Evolutionary conservation across 1,140 invertebrate genomes (phyloP).

Genomic region (Aporrectodea caliginosa): DNA sequence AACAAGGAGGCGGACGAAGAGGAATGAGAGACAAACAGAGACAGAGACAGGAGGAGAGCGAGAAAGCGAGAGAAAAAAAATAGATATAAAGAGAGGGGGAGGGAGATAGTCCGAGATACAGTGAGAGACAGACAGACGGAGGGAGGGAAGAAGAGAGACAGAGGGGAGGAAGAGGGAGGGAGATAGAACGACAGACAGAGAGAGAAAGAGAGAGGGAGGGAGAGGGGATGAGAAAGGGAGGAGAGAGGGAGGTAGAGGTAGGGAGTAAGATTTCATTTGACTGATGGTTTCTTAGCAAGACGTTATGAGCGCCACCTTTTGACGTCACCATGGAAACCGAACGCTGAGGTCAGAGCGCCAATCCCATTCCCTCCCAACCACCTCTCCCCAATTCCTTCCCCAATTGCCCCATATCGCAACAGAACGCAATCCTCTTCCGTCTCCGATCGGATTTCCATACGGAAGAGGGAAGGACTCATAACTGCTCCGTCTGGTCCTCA

Average conservation of each 20-base stretch:
- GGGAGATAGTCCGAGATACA: not conserved
- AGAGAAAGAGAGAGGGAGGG: not conserved
- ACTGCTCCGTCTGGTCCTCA: not conserved
- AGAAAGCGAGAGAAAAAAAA: not conserved
- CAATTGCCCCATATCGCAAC: too few relatives aligned
- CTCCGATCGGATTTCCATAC: not conserved
- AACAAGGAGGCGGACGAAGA: not conserved
- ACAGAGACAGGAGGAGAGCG: not conserved
- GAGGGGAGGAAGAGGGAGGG: too few relatives aligned
- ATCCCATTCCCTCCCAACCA: not conserved
- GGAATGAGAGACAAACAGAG: not conserved
- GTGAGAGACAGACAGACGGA: not conserved
- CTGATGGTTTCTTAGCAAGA: too few relatives aligned
- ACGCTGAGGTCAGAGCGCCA: not conserved
- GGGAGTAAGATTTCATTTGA: too few relatives aligned
- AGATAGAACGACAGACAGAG: too few relatives aligned
- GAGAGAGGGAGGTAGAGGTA: too few relatives aligned
- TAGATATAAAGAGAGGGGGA: not conserved
- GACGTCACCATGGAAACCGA: not conserved
- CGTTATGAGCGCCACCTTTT: too few relatives aligned
- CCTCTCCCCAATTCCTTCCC: not conserved
- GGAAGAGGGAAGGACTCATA: too few relatives aligned
- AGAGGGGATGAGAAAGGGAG: too few relatives aligned
- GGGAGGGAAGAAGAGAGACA: not conserved
- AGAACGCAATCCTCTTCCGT: not conserved